Evolutionary conservation across 2,797 vertebrate species (phyloP).

Genomic region (Sylvia borin): DNA sequence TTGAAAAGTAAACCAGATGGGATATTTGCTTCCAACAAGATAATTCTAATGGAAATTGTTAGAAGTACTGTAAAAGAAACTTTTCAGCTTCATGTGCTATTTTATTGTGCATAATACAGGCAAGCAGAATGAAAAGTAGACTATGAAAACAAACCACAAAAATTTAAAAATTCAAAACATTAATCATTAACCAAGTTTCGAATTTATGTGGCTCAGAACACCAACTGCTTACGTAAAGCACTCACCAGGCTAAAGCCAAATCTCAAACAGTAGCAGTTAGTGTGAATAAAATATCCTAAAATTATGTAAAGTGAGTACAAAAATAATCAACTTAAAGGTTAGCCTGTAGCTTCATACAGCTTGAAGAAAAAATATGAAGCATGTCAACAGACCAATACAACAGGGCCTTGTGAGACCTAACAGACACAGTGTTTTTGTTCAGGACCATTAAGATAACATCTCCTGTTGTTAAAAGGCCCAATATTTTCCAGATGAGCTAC

Average conservation of each 20-base stretch:
- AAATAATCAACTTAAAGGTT: background rate
- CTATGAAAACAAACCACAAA: background rate
- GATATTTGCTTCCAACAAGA: slow-evolving; percentile 73
- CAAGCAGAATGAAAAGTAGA: background rate
- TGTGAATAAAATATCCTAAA: background rate
- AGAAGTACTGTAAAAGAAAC: slow-evolving; percentile 68
- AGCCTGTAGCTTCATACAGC: background rate
- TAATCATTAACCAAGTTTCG: background rate
- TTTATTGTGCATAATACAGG: slow-evolving; percentile 28
- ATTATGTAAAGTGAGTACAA: background rate
- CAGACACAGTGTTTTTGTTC: background rate
- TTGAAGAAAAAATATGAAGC: background rate
- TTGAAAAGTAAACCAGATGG: slow-evolving; percentile 76
- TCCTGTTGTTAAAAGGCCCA: background rate
- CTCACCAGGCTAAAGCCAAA: background rate
- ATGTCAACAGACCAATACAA: background rate
- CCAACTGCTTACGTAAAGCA: background rate
- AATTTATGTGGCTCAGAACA: background rate
- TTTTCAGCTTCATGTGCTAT: slow-evolving; percentile 72
- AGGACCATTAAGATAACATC: background rate
- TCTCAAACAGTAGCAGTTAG: background rate
- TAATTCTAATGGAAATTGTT: slow-evolving; percentile 68
- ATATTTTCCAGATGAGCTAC: background rate
- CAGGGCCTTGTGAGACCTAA: background rate
- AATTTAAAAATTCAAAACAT: background rate